phyloP scores from a whole-genome alignment of 1,140 invertebrate genomes.

The Ceratina calcarata region DNA sequence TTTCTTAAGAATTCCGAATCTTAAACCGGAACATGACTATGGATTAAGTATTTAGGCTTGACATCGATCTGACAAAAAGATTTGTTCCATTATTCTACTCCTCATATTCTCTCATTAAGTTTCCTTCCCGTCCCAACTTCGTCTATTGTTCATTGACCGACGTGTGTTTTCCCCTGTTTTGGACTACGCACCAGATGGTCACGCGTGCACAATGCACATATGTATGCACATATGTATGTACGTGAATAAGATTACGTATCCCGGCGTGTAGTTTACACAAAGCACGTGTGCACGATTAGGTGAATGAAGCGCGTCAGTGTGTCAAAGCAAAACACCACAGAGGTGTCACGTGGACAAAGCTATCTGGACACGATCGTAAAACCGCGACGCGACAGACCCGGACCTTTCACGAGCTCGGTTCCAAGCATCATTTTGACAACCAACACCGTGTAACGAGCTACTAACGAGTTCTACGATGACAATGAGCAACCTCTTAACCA shows the following conservation, averaged over 20 bases:
- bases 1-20: no score
- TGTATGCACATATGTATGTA: background rate
- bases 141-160: constrained; percentile 11
- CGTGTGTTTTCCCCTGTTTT: constrained; percentile 11
- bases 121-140: no score
- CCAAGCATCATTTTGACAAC: no score
- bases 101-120: background rate
- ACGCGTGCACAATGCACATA: background rate
- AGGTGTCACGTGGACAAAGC: constrained; percentile 68
- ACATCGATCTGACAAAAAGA: no score
- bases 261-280: constrained; percentile 28
- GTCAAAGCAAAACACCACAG: constrained; percentile 33
- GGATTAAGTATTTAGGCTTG: no score
- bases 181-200: background rate
- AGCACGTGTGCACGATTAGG: constrained; percentile 22
- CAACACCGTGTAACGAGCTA: constrained; percentile 5
- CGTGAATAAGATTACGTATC: background rate
- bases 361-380: constrained; percentile 63
- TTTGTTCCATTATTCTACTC: background rate
- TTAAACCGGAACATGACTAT: no score
- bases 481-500: background rate
- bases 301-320: constrained; percentile 55
- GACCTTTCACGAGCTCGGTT: constrained; percentile 2
- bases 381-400: constrained; percentile 7
- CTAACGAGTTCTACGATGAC: constrained; percentile 16